Percentiles rank a stretch among this genome's conserved stretches.
Evolutionary conservation across 1,140 invertebrate genomes (phyloP).

Genomic region (Bombyx mori): DNA sequence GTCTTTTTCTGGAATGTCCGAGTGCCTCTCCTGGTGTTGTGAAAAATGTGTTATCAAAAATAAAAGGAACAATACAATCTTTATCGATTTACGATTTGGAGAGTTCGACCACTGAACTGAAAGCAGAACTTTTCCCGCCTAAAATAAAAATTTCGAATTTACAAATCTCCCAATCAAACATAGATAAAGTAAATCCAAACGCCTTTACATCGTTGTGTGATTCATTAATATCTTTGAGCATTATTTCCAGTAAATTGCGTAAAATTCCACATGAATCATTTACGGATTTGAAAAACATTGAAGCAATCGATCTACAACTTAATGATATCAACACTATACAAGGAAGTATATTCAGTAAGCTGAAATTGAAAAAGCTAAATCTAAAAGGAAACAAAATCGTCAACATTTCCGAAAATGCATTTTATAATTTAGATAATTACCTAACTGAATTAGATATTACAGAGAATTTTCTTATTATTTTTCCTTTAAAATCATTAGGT

Average conservation of each 20-base stretch:
- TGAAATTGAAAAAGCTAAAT: slow-evolving; percentile 86
- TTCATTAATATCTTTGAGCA: slow-evolving; percentile 82
- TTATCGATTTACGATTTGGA: slow-evolving; percentile 90
- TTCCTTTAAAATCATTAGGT: slow-evolving; percentile 84
- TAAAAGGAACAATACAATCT: slow-evolving; percentile 82
- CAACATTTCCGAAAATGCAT: slow-evolving; percentile 87
- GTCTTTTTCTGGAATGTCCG: slow-evolving; percentile 90
- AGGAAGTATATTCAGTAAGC: slow-evolving; percentile 86
- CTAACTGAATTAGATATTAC: slow-evolving; percentile 87
- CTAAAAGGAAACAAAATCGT: slow-evolving; percentile 87
- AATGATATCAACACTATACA: slow-evolving; percentile 87
- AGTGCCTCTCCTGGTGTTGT: slow-evolving; percentile 78
- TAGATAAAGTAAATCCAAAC: slow-evolving; percentile 81
- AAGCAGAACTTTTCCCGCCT: slow-evolving; percentile 78
- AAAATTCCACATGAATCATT: slow-evolving; percentile 87
- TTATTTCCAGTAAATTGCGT: slow-evolving; percentile 85
- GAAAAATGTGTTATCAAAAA: slow-evolving; percentile 74
- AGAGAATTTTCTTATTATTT: slow-evolving; percentile 86
- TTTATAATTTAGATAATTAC: slow-evolving; percentile 84
- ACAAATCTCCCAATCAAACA: slow-evolving; percentile 85
- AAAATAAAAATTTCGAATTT: slow-evolving; percentile 79
- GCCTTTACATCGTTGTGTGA: slow-evolving; percentile 79
- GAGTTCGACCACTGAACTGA: slow-evolving; percentile 79
- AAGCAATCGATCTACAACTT: slow-evolving; percentile 85
- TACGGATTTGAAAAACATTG: slow-evolving; percentile 77